Evolutionary conservation across 2,113 vertebrate genomes (phyloP).

Genomic region (Halcyon malimbica): DNA sequence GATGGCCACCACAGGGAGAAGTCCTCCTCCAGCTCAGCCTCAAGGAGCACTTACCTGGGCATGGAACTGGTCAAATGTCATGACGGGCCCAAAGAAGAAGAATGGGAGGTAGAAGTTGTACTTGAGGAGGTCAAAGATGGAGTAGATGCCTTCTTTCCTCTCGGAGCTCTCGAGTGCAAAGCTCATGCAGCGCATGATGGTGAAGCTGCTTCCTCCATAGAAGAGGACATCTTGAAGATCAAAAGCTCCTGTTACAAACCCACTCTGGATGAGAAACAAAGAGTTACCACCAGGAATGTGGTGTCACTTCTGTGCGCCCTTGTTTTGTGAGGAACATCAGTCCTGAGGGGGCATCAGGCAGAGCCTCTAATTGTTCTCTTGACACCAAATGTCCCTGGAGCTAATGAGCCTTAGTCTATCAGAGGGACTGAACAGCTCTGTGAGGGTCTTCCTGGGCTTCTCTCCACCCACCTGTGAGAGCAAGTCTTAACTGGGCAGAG

Average conservation of each 20-base stretch:
- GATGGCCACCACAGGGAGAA: neutral
- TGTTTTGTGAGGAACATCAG: rapidly evolving
- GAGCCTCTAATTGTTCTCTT: neutral
- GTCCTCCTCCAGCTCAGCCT: neutral
- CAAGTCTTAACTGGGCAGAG: neutral
- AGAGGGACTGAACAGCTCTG: neutral
- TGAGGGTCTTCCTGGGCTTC: neutral
- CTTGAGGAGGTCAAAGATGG: conserved; percentile 90
- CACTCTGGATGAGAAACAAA: conserved; percentile 73
- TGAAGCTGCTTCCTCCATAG: conserved; percentile 90
- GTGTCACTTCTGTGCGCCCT: neutral
- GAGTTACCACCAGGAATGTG: neutral
- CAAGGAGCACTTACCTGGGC: conserved; percentile 78
- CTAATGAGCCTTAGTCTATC: neutral
- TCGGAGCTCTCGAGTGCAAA: conserved; percentile 91
- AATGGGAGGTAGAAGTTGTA: conserved; percentile 99
- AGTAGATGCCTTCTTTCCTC: conserved; percentile 85
- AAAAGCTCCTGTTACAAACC: conserved; percentile 86
- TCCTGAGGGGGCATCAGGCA: neutral
- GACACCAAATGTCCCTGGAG: neutral
- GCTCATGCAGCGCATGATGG: conserved; percentile 92
- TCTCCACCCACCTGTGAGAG: neutral
- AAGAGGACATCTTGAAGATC: conserved; percentile 92
- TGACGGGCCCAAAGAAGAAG: conserved; percentile 96
- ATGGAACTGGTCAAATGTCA: conserved; percentile 93